phyloP scores from a whole-genome alignment of 1,140 invertebrate genomes.

The Vanessa atalanta region DNA sequence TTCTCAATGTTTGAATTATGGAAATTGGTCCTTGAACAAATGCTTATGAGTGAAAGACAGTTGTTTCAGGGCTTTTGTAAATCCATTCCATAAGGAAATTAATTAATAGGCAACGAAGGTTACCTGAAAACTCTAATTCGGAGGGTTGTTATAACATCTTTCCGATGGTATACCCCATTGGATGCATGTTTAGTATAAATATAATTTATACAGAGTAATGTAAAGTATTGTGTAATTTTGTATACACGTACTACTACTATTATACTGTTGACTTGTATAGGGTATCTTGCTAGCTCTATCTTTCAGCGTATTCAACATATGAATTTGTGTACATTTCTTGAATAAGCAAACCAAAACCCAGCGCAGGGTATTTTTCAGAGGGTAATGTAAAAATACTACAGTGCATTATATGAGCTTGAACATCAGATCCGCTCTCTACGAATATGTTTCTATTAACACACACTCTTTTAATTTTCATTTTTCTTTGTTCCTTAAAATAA shows the following conservation, averaged over 20 bases:
- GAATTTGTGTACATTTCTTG: constrained; percentile 25
- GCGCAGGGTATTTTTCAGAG: constrained; percentile 20
- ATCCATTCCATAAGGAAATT: too few species aligned
- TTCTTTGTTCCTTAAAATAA: constrained; percentile 2
- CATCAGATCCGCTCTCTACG: constrained; percentile 8
- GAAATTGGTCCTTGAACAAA: too few species aligned
- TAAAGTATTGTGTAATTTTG: constrained; percentile 12
- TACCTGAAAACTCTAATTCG: too few species aligned
- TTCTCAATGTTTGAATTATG: too few species aligned
- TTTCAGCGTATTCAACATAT: constrained; percentile 24
- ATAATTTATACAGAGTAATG: constrained; percentile 51
- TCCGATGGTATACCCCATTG: too few species aligned
- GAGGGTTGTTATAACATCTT: too few species aligned
- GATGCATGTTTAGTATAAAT: background rate
- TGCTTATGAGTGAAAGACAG: too few species aligned
- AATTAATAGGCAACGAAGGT: too few species aligned
- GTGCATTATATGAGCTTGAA: constrained; percentile 21
- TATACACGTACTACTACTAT: constrained; percentile 11
- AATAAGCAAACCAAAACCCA: constrained; percentile 28
- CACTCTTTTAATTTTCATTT: background rate
- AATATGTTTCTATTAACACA: constrained; percentile 15
- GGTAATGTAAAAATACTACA: constrained; percentile 24
- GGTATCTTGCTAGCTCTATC: constrained; percentile 9
- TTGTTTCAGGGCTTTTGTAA: too few species aligned
- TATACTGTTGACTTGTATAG: constrained; percentile 10